Conservation (phyloP, 1,140 invertebrate species). For the Drosophila pseudoananassae region DNA sequence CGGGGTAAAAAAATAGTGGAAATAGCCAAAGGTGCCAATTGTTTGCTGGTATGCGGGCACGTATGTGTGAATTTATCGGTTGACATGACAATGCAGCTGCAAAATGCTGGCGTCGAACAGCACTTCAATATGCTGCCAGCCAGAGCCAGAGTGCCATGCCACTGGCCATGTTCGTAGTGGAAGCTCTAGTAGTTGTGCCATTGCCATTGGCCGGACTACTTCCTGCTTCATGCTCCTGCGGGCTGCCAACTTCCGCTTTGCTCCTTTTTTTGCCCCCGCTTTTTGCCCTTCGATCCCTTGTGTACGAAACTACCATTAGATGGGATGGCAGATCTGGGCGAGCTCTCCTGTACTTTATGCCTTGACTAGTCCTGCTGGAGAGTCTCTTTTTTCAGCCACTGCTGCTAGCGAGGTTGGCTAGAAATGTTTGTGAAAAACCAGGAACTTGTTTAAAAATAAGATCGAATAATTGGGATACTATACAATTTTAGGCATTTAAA, state of each 20-base stretch:
- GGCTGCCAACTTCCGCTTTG: conserved; percentile 40
- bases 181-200: conserved; percentile 6
- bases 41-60: conserved; percentile 72
- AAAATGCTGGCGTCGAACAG: conserved; percentile 80
- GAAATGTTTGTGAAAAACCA: not conserved
- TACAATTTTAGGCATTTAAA: no score
- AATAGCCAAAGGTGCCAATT: conserved; percentile 81
- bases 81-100: conserved; percentile 82
- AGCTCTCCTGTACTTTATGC: conserved; percentile 68
- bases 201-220: conserved; percentile 21
- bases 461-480: no score
- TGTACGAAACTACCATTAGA: conserved; percentile 72
- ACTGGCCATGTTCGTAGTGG: conserved; percentile 1
- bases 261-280: conserved; percentile 13
- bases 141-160: conserved; percentile 32
- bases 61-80: conserved; percentile 82
- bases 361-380: conserved; percentile 25
- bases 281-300: conserved; percentile 74
- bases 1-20: not conserved
- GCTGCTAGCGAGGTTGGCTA: conserved; percentile 32
- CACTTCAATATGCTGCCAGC: conserved; percentile 74
- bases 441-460: not conserved
- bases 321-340: conserved; percentile 61
- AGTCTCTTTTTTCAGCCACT: conserved; percentile 24
- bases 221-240: conserved; percentile 24